Base-by-base conservation (phyloP, 2,113 vertebrate genomes). In the Ameiurus melas region DNA sequence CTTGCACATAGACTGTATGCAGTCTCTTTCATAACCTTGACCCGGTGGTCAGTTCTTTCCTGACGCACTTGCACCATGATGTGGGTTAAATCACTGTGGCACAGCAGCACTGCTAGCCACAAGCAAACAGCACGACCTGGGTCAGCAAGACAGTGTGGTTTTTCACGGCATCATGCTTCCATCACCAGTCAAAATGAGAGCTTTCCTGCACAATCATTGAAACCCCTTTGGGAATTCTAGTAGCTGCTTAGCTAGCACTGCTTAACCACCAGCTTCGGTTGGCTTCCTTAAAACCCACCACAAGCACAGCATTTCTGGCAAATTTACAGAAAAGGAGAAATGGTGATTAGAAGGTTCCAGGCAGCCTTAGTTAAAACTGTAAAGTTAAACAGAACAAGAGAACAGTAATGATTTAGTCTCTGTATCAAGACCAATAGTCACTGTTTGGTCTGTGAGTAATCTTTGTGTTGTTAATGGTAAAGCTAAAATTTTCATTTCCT, bases 401-500 rank as follows among this genome's bases (percentile, higher is more conserved):
- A 58, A 43, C 5, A 47, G 53, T 43, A 87, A 87, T 62, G 80
- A 88, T 77, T 84, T 58, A 9, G 58, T n/a, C 70, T 36, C 82
- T 71, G 66, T 36, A 39, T 78, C 70, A 64, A 39, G 57, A 77
- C 68, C 77, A 87, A 83, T 78, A 88, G 79, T 60, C 79, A 71
- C 16, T 84, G 81, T 88, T 84, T 84, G 81, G 82, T 77, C 87
- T 88, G 53, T 53, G 57, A 83, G 43, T 77, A 58, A 30, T 55
- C 70, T 20, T 22, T 62, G 57, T 6, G 60, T 4, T 77, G 70
- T 71, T 13, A 79, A 64, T 39, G 77, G 30, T 73, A 47, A 71
- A 57, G 64, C 17, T 22, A 83, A 71, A 25, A 68, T 6, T 12
- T 58, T 82, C 7, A 58, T 71, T 82, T 58, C 51, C 86, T 83